Conservation (phyloP, 2,113 vertebrate species). For the Solea solea region DNA sequence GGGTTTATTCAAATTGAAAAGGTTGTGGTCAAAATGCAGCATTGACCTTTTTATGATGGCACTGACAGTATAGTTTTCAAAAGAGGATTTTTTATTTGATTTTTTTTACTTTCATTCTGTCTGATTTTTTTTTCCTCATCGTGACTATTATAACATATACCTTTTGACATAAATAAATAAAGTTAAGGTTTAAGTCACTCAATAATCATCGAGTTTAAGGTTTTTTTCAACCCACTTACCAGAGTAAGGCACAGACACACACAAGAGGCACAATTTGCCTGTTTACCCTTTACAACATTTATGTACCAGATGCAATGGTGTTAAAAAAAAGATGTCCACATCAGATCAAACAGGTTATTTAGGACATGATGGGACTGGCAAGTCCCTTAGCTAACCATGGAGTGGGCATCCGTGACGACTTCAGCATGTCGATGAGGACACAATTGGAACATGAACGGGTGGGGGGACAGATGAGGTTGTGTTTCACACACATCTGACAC, state of each 20-base stretch:
- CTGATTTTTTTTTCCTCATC: not conserved
- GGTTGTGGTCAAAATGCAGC: conserved; percentile 39
- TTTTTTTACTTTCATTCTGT: not conserved
- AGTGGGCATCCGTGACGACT: conserved; percentile 21
- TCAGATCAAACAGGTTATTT: conserved; percentile 69
- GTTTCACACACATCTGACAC: conserved; percentile 76
- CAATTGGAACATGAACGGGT: conserved; percentile 62
- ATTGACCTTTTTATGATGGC: conserved; percentile 33
- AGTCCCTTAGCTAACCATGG: conserved; percentile 31
- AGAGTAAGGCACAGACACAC: not conserved
- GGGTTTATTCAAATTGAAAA: conserved; percentile 36
- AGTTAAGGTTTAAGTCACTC: not conserved
- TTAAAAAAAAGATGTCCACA: conserved; percentile 65
- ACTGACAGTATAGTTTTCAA: conserved; percentile 10
- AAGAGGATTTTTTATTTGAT: conserved; percentile 40
- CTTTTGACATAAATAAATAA: not conserved
- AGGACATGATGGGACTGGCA: conserved; percentile 54
- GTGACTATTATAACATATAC: too few species aligned
- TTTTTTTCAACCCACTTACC: not conserved
- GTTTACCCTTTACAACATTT: conserved; percentile 42
- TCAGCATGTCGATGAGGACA: conserved; percentile 60
- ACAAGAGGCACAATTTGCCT: conserved; percentile 20
- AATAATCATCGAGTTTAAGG: not conserved
- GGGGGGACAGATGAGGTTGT: conserved; percentile 67
- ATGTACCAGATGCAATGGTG: conserved; percentile 64